Evolutionary conservation across 1,140 invertebrate species (phyloP), one percentile per base, ranked within the genome.

Genomic region (Lerema accius): DNA sequence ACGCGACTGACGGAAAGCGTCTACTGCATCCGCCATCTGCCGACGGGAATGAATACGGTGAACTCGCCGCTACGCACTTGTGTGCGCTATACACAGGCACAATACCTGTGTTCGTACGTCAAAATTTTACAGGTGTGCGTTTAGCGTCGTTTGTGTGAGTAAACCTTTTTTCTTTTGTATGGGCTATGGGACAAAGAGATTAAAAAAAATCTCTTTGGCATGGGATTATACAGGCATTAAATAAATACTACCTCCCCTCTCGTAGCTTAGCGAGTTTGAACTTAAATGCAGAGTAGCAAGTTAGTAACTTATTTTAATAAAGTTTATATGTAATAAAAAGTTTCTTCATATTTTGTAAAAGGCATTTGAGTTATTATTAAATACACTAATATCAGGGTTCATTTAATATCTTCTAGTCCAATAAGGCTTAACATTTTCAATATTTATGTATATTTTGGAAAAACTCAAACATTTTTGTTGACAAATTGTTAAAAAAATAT

Each of bases 11-110:
- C 84, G 80, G 79, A 78, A 79, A 72, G 84, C 87, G 85, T 81
- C 84, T 79, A 83, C 85, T 90, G 85, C 80, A 86, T 89, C 84
- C 85, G 88, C 88, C 86, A 90, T 90, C 86, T 89, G 86, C 88
- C 86, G 86, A 88, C 85, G 84, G 80, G 82, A 90, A 87, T 88
- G 86, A 89, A 88, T 84, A 82, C 79, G 78, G 83, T 81, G 78
- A 86, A 86, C 82, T 86, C 80, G 76, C 55, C 72, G 65, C 32
- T 55, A 50, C 49, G 55, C 69, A 55, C 48, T 49, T 71, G 82
- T 83, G 82, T 82, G 82, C 69, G 74, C 62, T 55, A 62, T 75
- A 70, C 56, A 76, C 50, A 69, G 64, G 76, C 51, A 73, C 49
- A 73, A 59, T 69, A 65, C 61, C 49, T 49, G 71, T 78, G 71